A percentile compares a stretch with the other conserved stretches of the same genome.
These are phyloP conservation scores for Tribolium freemani DNA, from an alignment of 2,888 invertebrate genomes.

Conservation along the genomic window DNA sequence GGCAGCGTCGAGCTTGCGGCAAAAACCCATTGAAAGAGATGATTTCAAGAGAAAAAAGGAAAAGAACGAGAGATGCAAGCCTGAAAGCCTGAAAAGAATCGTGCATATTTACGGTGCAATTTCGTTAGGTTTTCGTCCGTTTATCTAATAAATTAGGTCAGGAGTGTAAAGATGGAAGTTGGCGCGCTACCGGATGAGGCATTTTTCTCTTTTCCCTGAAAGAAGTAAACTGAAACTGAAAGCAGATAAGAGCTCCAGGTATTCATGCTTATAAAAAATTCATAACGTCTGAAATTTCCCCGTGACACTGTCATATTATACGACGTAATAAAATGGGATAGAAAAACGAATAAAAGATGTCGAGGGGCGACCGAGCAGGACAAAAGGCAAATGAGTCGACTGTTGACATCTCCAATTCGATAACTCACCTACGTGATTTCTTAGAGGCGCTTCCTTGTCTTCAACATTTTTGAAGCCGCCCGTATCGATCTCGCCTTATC, in stretches of 20 bases:
- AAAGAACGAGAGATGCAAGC: constrained; percentile 10
- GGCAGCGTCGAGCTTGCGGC: constrained; percentile 46
- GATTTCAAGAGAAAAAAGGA: constrained; percentile 12
- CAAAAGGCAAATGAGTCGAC: constrained; percentile 45
- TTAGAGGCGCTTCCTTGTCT: background rate
- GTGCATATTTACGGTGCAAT: constrained; percentile 36
- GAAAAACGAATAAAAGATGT: constrained; percentile 44
- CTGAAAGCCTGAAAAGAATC: constrained; percentile 21
- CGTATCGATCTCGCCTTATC: constrained; percentile 49
- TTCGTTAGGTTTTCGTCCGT: constrained; percentile 30
- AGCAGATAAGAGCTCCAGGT: constrained; percentile 46
- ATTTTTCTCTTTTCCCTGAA: constrained; percentile 22
- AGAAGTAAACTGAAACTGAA: constrained; percentile 40
- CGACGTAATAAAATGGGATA: constrained; percentile 46
- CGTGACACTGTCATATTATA: constrained; percentile 47
- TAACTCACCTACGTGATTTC: constrained; percentile 9
- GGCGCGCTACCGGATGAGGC: constrained; percentile 3
- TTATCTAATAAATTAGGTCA: constrained; percentile 38
- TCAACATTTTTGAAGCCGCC: background rate
- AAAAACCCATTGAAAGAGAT: constrained; percentile 23
- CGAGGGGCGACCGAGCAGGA: constrained; percentile 22
- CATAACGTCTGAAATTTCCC: constrained; percentile 44
- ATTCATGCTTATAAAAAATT: constrained; percentile 47
- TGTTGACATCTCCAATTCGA: constrained; percentile 29
- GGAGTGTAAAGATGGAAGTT: constrained; percentile 10